These are phyloP conservation scores for Drosophila biarmipes DNA, from an alignment of 1,140 invertebrate species.

Conservation along the genomic window DNA sequence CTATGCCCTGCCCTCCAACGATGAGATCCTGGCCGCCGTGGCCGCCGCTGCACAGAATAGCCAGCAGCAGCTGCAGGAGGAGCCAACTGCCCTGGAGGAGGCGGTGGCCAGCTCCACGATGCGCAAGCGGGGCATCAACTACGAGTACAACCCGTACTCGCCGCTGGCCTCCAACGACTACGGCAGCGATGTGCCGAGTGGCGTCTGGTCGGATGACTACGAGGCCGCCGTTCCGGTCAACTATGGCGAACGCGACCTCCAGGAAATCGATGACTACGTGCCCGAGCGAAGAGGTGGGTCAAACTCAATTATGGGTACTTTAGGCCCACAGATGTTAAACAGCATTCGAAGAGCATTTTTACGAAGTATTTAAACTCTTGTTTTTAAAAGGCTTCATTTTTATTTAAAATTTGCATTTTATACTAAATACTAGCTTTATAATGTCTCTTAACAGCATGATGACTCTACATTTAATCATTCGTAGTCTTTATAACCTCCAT, in stretches of 20 bases:
- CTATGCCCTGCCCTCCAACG: conserved; percentile 72
- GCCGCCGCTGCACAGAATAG: conserved; percentile 69
- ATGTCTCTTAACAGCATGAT: too few species aligned
- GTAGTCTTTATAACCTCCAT: too few species aligned
- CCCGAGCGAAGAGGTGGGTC: conserved; percentile 61
- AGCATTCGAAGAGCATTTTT: too few species aligned
- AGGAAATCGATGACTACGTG: conserved; percentile 78
- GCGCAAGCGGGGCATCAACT: conserved; percentile 78
- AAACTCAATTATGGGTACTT: neutral
- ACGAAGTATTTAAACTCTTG: too few species aligned
- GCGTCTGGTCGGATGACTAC: conserved; percentile 64
- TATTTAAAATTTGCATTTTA: too few species aligned
- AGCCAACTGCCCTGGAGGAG: conserved; percentile 61
- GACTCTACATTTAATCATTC: too few species aligned
- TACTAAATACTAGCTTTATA: too few species aligned
- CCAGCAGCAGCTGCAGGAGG: conserved; percentile 63
- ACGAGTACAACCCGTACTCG: conserved; percentile 67
- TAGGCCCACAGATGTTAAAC: too few species aligned
- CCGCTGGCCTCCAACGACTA: conserved; percentile 27
- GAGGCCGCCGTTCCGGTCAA: conserved; percentile 41
- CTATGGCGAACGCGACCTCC: conserved; percentile 66
- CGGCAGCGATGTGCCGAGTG: conserved; percentile 38
- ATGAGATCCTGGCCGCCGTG: conserved; percentile 76
- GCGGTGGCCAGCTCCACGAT: conserved; percentile 65
- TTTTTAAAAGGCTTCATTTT: too few species aligned